phyloP scores from a whole-genome alignment of 1,140 invertebrate genomes.

The Latrodectus geometricus region DNA sequence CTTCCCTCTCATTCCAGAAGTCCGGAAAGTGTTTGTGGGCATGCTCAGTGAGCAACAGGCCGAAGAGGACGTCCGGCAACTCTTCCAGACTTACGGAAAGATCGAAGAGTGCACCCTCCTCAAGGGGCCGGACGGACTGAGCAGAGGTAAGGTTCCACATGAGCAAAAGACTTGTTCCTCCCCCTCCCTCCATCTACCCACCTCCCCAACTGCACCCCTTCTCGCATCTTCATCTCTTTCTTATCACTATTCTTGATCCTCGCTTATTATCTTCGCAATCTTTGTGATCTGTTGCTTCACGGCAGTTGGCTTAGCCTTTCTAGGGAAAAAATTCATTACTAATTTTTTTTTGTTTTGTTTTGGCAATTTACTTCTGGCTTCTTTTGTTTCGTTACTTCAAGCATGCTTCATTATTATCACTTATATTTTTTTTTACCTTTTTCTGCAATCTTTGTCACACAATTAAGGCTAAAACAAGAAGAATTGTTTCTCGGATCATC shows the following conservation, averaged over 20 bases:
- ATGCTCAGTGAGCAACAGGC: constrained; percentile 99
- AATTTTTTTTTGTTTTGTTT: not conserved
- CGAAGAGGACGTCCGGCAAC: constrained; percentile 97
- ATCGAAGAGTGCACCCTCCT: constrained; percentile 99
- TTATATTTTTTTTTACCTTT: too few species aligned
- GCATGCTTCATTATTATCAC: not conserved
- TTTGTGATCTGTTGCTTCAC: constrained; percentile 66
- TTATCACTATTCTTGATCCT: not conserved
- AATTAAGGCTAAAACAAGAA: too few species aligned
- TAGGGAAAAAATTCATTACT: not conserved
- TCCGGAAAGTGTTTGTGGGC: constrained; percentile 99
- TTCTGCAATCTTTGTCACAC: too few species aligned
- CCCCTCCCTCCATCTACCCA: not conserved
- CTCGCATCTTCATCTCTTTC: not conserved
- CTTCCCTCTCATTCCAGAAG: constrained; percentile 73
- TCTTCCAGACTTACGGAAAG: constrained; percentile 92
- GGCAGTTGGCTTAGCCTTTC: not conserved
- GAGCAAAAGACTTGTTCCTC: constrained; percentile 10
- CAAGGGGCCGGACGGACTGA: constrained; percentile 93
- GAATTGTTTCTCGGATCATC: too few species aligned
- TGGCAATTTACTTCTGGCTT: not conserved
- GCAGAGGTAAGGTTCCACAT: constrained; percentile 83
- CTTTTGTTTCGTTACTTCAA: not conserved
- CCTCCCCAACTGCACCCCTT: not conserved
- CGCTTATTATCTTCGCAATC: not conserved